Conservation (phyloP, 2,888 invertebrate species). For the Steinernema hermaphroditum region DNA sequence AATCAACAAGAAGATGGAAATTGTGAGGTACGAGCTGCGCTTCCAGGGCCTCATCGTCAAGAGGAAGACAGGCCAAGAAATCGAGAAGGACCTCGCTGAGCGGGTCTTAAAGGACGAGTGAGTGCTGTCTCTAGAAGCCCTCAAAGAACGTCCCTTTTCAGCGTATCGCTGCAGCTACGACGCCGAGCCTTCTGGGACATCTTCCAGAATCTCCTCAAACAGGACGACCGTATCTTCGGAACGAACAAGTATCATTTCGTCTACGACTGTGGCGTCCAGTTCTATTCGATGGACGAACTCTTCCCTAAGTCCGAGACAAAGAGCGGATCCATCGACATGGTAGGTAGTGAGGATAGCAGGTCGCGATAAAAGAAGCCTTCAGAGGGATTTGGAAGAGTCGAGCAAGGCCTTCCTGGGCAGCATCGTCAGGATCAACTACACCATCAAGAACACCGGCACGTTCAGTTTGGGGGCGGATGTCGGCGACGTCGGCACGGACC, state of each 20-base stretch:
- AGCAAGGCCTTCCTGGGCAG: too few species aligned
- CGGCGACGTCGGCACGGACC: background rate
- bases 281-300: slow-evolving; percentile 3
- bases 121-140: background rate
- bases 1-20: background rate
- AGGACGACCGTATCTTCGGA: background rate
- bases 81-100: background rate
- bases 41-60: background rate
- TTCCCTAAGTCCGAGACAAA: background rate
- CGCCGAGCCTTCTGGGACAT: slow-evolving; percentile 7
- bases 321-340: background rate
- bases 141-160: background rate
- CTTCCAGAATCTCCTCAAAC: background rate
- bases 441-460: background rate
- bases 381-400: too few species aligned
- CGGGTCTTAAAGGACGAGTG: background rate
- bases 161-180: background rate
- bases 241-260: background rate
- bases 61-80: background rate
- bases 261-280: slow-evolving; percentile 4
- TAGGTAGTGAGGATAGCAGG: too few species aligned
- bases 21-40: background rate
- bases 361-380: too few species aligned
- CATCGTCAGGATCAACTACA: background rate
- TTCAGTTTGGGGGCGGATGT: background rate